Evolutionary conservation across 2,888 invertebrate species (phyloP).

Genomic region (Nemotelus pantherinus): DNA sequence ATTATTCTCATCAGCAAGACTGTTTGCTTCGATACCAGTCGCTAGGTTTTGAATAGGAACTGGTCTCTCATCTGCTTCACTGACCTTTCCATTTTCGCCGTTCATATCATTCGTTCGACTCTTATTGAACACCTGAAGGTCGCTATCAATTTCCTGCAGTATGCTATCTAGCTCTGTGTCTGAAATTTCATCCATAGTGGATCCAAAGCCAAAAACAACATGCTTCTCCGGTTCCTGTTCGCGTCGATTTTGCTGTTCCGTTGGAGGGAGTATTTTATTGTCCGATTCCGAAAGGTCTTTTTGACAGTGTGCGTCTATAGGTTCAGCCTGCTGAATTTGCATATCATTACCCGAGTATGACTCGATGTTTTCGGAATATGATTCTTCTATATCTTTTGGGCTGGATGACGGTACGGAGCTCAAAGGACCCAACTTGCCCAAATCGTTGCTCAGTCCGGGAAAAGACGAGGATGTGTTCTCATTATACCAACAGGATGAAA

Average conservation of each 20-base stretch:
- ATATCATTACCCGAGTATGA: neutral
- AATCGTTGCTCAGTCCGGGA: constrained; percentile 48
- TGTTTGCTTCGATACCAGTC: neutral
- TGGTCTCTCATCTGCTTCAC: neutral
- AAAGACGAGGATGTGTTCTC: constrained; percentile 50
- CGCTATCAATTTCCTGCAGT: constrained; percentile 63
- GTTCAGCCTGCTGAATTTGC: neutral
- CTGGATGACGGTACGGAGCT: constrained; percentile 50
- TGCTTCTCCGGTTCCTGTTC: constrained; percentile 23
- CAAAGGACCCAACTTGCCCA: constrained; percentile 50
- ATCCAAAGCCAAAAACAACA: constrained; percentile 59
- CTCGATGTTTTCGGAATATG: neutral
- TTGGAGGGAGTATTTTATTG: neutral
- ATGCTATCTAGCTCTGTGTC: constrained; percentile 65
- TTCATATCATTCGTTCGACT: neutral
- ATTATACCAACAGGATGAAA: constrained; percentile 55
- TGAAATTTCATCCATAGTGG: constrained; percentile 65
- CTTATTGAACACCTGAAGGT: constrained; percentile 50
- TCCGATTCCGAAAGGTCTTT: neutral
- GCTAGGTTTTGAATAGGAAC: neutral
- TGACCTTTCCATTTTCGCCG: neutral
- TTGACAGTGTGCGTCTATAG: neutral
- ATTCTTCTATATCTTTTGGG: neutral
- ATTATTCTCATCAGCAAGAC: too few species aligned
- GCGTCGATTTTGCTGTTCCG: constrained; percentile 11